Conservation (phyloP, 2,797 vertebrate genomes). For the Bradypus variegatus region DNA sequence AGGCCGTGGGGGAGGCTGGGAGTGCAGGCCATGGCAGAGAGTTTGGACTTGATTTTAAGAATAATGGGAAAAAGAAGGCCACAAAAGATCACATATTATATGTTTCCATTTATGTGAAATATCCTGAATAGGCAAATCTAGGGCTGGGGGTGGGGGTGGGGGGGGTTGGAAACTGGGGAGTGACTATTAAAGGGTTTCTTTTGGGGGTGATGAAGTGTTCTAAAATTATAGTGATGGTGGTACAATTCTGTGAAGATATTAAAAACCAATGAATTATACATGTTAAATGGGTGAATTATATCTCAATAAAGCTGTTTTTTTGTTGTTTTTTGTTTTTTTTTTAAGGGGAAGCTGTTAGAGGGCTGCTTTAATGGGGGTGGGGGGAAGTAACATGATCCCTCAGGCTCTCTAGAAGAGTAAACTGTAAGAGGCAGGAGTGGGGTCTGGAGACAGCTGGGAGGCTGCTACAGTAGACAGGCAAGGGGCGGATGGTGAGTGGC, state of each 20-base stretch:
- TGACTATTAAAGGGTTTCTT: background rate
- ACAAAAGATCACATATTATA: background rate
- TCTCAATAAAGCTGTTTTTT: conserved; percentile 44
- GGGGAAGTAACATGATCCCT: background rate
- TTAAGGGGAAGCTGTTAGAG: background rate
- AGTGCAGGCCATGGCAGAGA: background rate
- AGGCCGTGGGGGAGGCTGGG: background rate
- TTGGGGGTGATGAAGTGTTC: conserved; percentile 19
- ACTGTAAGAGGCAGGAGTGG: background rate
- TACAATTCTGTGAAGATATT: conserved; percentile 16
- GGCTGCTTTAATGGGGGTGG: background rate
- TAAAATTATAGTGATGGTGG: conserved; percentile 14
- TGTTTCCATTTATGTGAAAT: background rate
- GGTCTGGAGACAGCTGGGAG: background rate
- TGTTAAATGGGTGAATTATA: conserved; percentile 16
- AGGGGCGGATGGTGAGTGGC: background rate
- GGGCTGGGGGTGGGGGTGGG: background rate
- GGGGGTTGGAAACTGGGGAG: background rate
- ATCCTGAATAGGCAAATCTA: conserved; percentile 1
- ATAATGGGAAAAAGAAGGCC: background rate
- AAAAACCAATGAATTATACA: background rate
- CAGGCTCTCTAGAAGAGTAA: background rate
- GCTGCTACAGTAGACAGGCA: background rate
- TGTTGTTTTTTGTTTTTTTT: no score
- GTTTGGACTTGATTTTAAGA: conserved; percentile 26